phyloP scores from a whole-genome alignment of 2,888 invertebrate genomes.

The Synanthedon andrenaeformis region DNA sequence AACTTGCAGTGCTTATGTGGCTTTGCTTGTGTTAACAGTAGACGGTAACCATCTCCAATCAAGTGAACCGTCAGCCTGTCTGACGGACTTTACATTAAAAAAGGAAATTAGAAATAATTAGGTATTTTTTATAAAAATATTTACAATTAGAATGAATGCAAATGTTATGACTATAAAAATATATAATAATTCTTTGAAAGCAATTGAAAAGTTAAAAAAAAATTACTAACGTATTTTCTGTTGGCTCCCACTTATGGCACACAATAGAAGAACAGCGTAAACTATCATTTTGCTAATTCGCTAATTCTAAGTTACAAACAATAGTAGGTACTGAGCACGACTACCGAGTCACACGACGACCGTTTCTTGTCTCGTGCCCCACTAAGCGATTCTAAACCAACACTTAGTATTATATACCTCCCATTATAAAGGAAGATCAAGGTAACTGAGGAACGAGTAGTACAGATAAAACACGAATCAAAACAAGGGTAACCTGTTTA shows the following conservation, averaged over 20 bases:
- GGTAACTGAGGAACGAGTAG: slow-evolving; percentile 3
- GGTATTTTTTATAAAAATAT: too few species aligned
- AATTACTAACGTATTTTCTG: neutral
- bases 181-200: too few species aligned
- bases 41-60: too few species aligned
- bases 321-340: neutral
- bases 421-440: slow-evolving; percentile 7
- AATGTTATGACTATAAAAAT: too few species aligned
- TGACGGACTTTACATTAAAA: too few species aligned
- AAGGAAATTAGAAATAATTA: too few species aligned
- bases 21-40: too few species aligned
- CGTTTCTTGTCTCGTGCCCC: slow-evolving; percentile 8
- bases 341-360: slow-evolving; percentile 1
- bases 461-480: slow-evolving; percentile 3
- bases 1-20: too few species aligned
- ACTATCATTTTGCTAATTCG: neutral
- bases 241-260: neutral
- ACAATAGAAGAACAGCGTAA: neutral
- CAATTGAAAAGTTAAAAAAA: too few species aligned
- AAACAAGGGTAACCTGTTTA: neutral
- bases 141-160: too few species aligned
- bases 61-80: too few species aligned
- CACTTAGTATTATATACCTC: slow-evolving; percentile 20
- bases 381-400: slow-evolving; percentile 6
- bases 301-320: neutral